Base-by-base conservation (phyloP, 2,797 vertebrate genomes). In the Crax fasciolata region DNA sequence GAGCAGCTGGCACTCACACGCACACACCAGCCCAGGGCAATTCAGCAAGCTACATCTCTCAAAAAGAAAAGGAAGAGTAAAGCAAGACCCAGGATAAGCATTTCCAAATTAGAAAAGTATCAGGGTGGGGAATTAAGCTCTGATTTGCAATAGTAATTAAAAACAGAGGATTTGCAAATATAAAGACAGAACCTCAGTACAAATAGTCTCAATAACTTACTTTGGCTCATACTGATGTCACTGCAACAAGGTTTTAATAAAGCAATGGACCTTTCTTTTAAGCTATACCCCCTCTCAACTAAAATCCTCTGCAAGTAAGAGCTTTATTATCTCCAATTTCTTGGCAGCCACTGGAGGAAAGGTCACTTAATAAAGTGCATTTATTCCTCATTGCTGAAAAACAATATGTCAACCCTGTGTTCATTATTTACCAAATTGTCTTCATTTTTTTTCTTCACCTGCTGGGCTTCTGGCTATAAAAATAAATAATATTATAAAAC, bases 371-470 rank as follows among this genome's bases (percentile, higher is more conserved):
- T 98, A 97, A 98, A 98, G 95, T 96, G 91, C 75, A 94, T 97
- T 98, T 97, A 98, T 98, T 97, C 97, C 96, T 97, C 94, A 95
- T 97, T 96, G 84, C 94, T 95, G 95, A 82, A 97, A 98, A 98
- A 98, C 97, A 97, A 95, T 98, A 98, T 98, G 96, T 98, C 97
- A 97, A 97, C 92, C 66, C 79, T 85, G 82, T 87, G 92, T 97
- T 97, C 97, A 98, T 98, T 98, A 97, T 98, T 98, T 97, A 98
- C 97, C 94, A 97, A 97, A 98, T 98, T 98, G 97, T 98, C 97
- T 96, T 98, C 97, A 98, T 98, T 98, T 98, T 97, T 35, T 97
- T 96, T 96, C 96, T 98, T 97, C 88, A 97, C 97, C 97, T 97
- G 95, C 97, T 97, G 82, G 71, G 90, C 89, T 98, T 96, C 88